Evolutionary conservation across 2,113 vertebrate species (phyloP), one percentile per base, ranked within the genome.

Genomic region (Colistium nudipinnis): DNA sequence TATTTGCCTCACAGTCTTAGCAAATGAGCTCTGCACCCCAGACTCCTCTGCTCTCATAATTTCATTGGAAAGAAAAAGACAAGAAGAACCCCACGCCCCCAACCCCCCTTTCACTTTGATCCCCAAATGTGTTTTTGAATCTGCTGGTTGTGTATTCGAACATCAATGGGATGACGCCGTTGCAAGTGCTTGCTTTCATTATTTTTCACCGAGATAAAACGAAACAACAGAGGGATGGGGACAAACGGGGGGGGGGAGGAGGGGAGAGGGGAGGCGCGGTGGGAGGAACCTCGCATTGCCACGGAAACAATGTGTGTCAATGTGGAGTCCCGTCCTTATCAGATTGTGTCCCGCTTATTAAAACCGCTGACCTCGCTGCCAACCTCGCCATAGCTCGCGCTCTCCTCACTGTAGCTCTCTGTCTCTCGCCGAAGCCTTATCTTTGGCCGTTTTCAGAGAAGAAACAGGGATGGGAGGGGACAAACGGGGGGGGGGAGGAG

Each of bases 171-270:
- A n/a, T n/a, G 94, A 92, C 88, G 88, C 87, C 81, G 89, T 93
- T 93, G 93, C 92, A 90, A 94, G 93, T 92, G 93, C 93, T 93
- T 94, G 93, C 93, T 95, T 95, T 96, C 94, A 96, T 96, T 95
- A 96, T 96, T 95, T 95, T 94, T 92, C 92, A 89, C 92, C 91
- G 92, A 95, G 95, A 96, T 95, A 93, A 95, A 95, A 93, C 90
- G 89, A 92, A 92, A 92, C 83, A 89, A 89, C 88, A 90, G 88
- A 89, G 84, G 87, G 81, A 89, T 79, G 82, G 90, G 86, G 87
- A 80, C 83, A 81, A 74, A 83, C 38, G 22, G 6, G 20, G 36
- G 4, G 17, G 51, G 53, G 19, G 7, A 22, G 49, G 16, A 28
- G 12, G 47, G 54, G 49, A 24, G 19, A 30, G 10, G 27, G 61